These are phyloP conservation scores for Mastomys natalensis DNA, from an alignment of 2,113 vertebrate species.

Conservation along the genomic window DNA sequence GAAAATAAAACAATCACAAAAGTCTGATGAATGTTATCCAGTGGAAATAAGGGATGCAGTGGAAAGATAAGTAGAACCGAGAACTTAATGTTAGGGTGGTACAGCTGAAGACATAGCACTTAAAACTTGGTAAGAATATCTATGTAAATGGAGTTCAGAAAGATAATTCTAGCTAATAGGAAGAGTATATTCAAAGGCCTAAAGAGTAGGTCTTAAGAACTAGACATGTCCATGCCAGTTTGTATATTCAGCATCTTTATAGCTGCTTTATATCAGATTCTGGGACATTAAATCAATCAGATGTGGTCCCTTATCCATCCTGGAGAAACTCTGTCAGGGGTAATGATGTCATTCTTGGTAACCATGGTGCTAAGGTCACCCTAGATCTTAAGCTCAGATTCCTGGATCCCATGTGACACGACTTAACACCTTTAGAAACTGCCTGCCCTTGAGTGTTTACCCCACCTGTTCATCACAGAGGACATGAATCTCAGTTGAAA, in stretches of 20 bases:
- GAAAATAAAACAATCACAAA: conserved; percentile 53
- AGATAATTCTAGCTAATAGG: background rate
- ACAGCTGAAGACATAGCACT: conserved; percentile 1
- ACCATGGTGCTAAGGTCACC: conserved; percentile 69
- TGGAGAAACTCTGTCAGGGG: conserved; percentile 48
- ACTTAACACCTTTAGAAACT: conserved; percentile 72
- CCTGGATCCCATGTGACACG: conserved; percentile 68
- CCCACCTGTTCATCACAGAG: conserved; percentile 57
- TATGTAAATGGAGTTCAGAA: conserved; percentile 10
- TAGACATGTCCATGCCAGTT: background rate
- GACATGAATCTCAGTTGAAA: conserved; percentile 29
- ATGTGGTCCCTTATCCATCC: conserved; percentile 15
- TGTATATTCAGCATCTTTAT: conserved; percentile 15
- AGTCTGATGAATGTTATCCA: conserved; percentile 37
- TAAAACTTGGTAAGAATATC: conserved; percentile 47
- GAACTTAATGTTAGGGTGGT: conserved; percentile 27
- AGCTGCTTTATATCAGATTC: conserved; percentile 24
- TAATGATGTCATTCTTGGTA: conserved; percentile 58
- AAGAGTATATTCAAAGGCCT: conserved; percentile 10
- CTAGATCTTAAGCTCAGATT: conserved; percentile 67
- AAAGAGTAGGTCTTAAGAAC: background rate
- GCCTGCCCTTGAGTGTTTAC: conserved; percentile 64
- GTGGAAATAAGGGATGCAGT: conserved; percentile 27
- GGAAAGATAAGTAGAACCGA: background rate
- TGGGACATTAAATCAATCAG: conserved; percentile 37